Evolutionary conservation across 2,797 vertebrate genomes (phyloP), one percentile per base, ranked within the genome.

Genomic region (Enteromius afrohamiltoni): DNA sequence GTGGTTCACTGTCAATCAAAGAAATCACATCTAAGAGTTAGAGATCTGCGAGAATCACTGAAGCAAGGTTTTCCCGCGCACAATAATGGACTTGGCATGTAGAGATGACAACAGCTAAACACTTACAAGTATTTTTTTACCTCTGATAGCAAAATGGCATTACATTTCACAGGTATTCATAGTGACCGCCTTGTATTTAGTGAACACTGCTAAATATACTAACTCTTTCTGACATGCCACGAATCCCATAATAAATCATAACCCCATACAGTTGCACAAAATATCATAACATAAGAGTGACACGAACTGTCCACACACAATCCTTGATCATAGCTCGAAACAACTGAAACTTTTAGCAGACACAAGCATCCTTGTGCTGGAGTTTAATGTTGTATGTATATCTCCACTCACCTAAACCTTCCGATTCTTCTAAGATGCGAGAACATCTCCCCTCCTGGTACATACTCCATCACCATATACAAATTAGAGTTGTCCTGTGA

Each of bases 391-490:
- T 16, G 45, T 26, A 29, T 51, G 55, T 14, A 14, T 26, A n/a
- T 34, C 5, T 47, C n/a, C 49, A 60, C 87, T 91, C 89, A 99
- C 98, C 98, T 99, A 95, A 99, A 99, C 93, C 98, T 96, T 91
- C 98, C 98, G 34, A 99, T 99, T 95, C 98, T 95, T 96, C 98
- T 96, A 93, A 99, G 95, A 93, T 99, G 98, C 91, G 98, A 99
- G 93, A 99, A 99, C 98, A 99, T 99, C 94, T 99, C 98, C 88
- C 98, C 98, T 71, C 98, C 98, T 79, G 97, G 97, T 89, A 99
- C 97, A 87, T 99, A 99, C 93, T 99, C 98, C 98, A 99, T 99
- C 94, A 99, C 95, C 98, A 99, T 99, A 93, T 99, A 99, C 95
- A 99, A 96, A 95, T 99, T 99, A 92, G 98, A 99, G 95, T 99